These are phyloP conservation scores for Tanytarsus gracilentus DNA, from an alignment of 2,888 invertebrate genomes.

Conservation along the genomic window DNA sequence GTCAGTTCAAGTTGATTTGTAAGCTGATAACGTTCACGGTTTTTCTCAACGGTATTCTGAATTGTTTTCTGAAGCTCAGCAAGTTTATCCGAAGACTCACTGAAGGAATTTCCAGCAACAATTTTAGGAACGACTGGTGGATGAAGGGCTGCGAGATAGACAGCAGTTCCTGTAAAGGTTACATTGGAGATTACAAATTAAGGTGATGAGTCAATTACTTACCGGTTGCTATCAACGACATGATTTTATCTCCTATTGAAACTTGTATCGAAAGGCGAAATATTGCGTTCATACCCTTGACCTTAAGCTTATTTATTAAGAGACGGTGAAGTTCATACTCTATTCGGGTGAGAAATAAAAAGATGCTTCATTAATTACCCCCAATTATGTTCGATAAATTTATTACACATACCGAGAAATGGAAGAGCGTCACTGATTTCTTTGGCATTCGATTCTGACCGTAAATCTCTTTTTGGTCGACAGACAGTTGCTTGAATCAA, in stretches of 20 bases:
- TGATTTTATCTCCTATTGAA: slow-evolving; percentile 76
- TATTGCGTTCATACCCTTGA: slow-evolving; percentile 90
- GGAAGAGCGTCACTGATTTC: slow-evolving; percentile 93
- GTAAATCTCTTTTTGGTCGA: slow-evolving; percentile 64
- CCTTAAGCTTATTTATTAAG: slow-evolving; percentile 79
- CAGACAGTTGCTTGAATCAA: slow-evolving; percentile 67
- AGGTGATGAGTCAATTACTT: too few species aligned
- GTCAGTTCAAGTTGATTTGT: slow-evolving; percentile 35
- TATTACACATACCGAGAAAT: slow-evolving; percentile 50
- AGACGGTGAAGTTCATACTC: slow-evolving; percentile 93
- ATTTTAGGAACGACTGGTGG: slow-evolving; percentile 64
- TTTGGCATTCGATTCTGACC: slow-evolving; percentile 78
- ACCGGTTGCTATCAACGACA: slow-evolving; percentile 83
- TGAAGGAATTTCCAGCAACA: slow-evolving; percentile 55
- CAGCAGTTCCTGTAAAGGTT: slow-evolving; percentile 81
- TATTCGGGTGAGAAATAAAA: neutral
- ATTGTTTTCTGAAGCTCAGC: slow-evolving; percentile 61
- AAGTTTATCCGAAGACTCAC: slow-evolving; percentile 54
- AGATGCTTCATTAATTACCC: neutral
- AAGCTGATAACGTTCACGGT: slow-evolving; percentile 60
- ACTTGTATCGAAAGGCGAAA: slow-evolving; percentile 75
- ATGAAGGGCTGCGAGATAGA: slow-evolving; percentile 68
- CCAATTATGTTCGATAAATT: too few species aligned
- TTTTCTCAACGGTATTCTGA: slow-evolving; percentile 59
- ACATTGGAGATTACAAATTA: too few species aligned